These are phyloP conservation scores for Pocillopora meandrina DNA, from an alignment of 92 coral and sea anemone species.

Conservation along the genomic window DNA sequence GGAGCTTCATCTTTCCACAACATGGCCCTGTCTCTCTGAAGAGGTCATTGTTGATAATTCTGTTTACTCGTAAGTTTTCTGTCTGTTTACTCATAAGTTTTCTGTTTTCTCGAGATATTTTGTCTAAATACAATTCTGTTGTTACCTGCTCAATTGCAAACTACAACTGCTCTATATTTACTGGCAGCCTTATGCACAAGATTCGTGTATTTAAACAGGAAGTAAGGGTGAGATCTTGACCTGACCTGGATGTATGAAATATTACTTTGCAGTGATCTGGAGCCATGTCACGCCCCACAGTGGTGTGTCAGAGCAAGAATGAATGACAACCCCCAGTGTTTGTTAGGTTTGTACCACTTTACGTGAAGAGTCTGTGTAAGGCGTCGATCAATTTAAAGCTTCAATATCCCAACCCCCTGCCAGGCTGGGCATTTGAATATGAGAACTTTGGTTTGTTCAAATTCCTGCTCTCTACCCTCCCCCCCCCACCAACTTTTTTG, in stretches of 20 bases:
- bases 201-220: not conserved
- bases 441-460: too few relatives aligned
- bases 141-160: not conserved
- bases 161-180: too few relatives aligned
- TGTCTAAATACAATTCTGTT: not conserved
- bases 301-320: constrained; percentile 96
- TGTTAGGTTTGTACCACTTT: constrained; percentile 67
- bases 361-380: too few relatives aligned
- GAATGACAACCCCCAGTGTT: constrained; percentile 92
- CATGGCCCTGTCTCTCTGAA: constrained; percentile 98
- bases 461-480: too few relatives aligned
- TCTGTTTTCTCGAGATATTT: not conserved
- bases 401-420: too few relatives aligned
- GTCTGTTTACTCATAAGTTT: constrained; percentile 75
- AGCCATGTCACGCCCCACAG: constrained; percentile 98
- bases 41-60: constrained; percentile 98
- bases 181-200: too few relatives aligned
- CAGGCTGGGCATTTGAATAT: too few relatives aligned
- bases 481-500: too few relatives aligned
- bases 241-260: not conserved
- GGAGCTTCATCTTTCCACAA: constrained; percentile 91
- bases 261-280: constrained; percentile 79
- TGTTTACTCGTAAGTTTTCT: constrained; percentile 90
- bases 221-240: not conserved
- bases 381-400: too few relatives aligned